A percentile compares a stretch with the other conserved stretches of the same genome.
Evolutionary conservation across 1,140 invertebrate genomes (phyloP).

Genomic region (Spodoptera litura): DNA sequence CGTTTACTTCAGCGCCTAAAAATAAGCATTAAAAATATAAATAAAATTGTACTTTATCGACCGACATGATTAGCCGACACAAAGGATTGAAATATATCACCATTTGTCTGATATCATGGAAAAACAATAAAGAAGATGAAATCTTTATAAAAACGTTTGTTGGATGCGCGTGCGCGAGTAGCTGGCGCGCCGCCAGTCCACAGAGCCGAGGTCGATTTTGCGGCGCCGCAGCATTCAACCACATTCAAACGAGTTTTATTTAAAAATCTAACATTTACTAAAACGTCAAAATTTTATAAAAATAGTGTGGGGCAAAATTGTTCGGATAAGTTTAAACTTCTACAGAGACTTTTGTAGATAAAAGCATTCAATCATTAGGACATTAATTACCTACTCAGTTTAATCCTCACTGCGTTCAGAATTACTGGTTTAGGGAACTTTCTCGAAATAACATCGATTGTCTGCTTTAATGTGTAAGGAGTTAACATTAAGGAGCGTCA

Average conservation of each 20-base stretch:
- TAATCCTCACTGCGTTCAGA: slow-evolving; percentile 68
- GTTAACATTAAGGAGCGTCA: slow-evolving; percentile 56
- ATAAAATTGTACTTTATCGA: no score
- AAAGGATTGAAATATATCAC: slow-evolving; percentile 7
- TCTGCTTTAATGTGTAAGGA: slow-evolving; percentile 65
- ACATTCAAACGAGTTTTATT: slow-evolving; percentile 75
- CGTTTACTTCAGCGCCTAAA: no score
- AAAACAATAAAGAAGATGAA: slow-evolving; percentile 50
- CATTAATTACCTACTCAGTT: slow-evolving; percentile 73
- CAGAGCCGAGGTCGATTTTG: slow-evolving; percentile 69
- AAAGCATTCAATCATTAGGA: slow-evolving; percentile 75
- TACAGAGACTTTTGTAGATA: slow-evolving; percentile 58
- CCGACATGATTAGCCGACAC: background rate
- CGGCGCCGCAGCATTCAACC: slow-evolving; percentile 74
- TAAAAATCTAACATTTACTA: slow-evolving; percentile 47
- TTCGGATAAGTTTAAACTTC: slow-evolving; percentile 56
- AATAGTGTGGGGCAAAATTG: slow-evolving; percentile 2
- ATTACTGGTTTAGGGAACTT: slow-evolving; percentile 58
- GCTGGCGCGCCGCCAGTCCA: slow-evolving; percentile 71
- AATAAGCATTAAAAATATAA: no score
- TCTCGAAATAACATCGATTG: slow-evolving; percentile 77
- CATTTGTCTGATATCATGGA: slow-evolving; percentile 32
- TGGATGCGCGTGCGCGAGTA: slow-evolving; percentile 61
- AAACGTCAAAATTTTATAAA: background rate
- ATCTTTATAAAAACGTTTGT: slow-evolving; percentile 29